A percentile compares a stretch with the other conserved stretches of the same genome.
Evolutionary conservation across 1,140 invertebrate genomes (phyloP).

Genomic region (Delia radicum): DNA sequence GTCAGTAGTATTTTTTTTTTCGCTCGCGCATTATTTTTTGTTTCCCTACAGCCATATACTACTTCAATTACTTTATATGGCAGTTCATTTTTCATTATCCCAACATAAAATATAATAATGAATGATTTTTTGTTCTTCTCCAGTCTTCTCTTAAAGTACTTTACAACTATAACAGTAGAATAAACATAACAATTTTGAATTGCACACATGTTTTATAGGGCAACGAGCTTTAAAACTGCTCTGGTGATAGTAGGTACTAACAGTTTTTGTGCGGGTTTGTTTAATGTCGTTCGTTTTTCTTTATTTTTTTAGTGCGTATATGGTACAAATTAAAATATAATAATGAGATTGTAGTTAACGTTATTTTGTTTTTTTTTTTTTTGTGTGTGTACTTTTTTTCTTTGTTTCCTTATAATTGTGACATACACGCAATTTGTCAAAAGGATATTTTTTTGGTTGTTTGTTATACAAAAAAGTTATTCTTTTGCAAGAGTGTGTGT

Average conservation of each 20-base stretch:
- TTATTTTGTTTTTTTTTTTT: neutral
- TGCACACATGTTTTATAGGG: neutral
- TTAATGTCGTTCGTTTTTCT: neutral
- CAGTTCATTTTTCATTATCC: slow-evolving; percentile 1
- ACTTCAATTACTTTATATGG: neutral
- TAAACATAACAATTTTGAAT: neutral
- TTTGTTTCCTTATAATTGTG: neutral
- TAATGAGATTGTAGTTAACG: neutral
- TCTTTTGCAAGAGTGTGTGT: neutral
- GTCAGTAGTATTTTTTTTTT: neutral
- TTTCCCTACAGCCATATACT: neutral
- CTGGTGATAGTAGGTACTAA: neutral
- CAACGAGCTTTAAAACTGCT: neutral
- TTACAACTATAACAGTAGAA: neutral
- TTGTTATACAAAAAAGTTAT: no score
- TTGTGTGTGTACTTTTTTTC: neutral
- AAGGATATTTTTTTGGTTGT: neutral
- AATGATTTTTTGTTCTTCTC: neutral
- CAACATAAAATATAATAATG: neutral
- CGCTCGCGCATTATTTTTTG: neutral
- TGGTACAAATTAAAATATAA: slow-evolving; percentile 2
- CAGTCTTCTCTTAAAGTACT: neutral
- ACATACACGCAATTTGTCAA: neutral
- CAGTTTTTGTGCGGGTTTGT: neutral
- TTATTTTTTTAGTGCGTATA: neutral